These are phyloP conservation scores for Parthenolecanium corni DNA, from an alignment of 2,888 invertebrate species.

Conservation along the genomic window DNA sequence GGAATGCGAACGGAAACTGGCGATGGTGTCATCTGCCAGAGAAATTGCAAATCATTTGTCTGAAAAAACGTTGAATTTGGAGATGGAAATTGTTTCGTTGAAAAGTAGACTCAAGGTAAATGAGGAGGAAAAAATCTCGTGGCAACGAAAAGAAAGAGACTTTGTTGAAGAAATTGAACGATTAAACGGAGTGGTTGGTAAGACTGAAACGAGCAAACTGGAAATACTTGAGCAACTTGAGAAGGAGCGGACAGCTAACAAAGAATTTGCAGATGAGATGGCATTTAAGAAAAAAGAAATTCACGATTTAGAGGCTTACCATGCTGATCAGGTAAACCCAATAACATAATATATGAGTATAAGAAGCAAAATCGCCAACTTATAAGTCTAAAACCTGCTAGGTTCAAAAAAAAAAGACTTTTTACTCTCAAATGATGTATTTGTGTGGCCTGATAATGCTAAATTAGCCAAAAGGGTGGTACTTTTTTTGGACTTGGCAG, in stretches of 20 bases:
- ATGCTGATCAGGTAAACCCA: background rate
- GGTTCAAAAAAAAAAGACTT: too few species aligned
- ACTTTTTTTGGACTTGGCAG: too few species aligned
- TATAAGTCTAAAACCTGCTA: too few species aligned
- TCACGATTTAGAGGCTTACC: slow-evolving; percentile 40
- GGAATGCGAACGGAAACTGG: slow-evolving; percentile 47
- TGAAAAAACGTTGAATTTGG: slow-evolving; percentile 32
- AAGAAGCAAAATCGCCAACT: too few species aligned
- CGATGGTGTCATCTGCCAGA: slow-evolving; percentile 42
- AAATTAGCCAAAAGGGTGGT: too few species aligned
- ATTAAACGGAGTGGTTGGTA: slow-evolving; percentile 39
- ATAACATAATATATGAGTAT: too few species aligned
- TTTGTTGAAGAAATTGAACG: slow-evolving; percentile 30
- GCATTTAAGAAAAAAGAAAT: slow-evolving; percentile 44
- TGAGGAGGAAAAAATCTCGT: slow-evolving; percentile 30
- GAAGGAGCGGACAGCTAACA: slow-evolving; percentile 34
- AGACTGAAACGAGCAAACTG: slow-evolving; percentile 44
- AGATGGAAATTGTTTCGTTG: slow-evolving; percentile 29
- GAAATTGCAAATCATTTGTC: slow-evolving; percentile 32
- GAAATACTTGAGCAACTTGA: slow-evolving; percentile 45
- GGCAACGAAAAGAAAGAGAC: slow-evolving; percentile 26
- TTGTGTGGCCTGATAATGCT: too few species aligned
- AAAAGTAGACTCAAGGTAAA: slow-evolving; percentile 27
- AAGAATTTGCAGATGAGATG: slow-evolving; percentile 43
- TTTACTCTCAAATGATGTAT: too few species aligned